Evolutionary conservation across 2,888 invertebrate species (phyloP).

Genomic region (Zygothrica quintamaculata): DNA sequence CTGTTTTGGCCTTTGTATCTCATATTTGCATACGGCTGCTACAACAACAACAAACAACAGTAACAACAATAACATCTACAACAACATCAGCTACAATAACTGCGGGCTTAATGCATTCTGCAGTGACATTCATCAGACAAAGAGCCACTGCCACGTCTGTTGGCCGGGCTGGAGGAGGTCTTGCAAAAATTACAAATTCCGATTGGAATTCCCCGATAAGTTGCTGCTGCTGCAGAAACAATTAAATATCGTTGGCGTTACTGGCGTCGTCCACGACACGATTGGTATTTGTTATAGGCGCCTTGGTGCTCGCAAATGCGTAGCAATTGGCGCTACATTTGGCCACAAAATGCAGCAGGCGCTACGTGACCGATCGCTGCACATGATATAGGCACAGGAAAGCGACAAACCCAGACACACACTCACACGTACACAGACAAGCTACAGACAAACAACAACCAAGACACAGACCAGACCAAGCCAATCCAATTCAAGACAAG

Average conservation of each 20-base stretch:
- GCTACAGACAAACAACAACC: background rate
- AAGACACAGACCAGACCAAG: slow-evolving; percentile 25
- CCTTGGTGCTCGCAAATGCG: slow-evolving; percentile 79
- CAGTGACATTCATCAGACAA: slow-evolving; percentile 81
- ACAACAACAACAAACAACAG: background rate
- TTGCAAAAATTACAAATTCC: slow-evolving; percentile 82
- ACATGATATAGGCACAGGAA: slow-evolving; percentile 65
- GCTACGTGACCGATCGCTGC: slow-evolving; percentile 77
- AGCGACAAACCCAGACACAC: slow-evolving; percentile 56
- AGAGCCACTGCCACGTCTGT: slow-evolving; percentile 37
- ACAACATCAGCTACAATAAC: background rate
- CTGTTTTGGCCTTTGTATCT: slow-evolving; percentile 55
- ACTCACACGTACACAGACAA: slow-evolving; percentile 7
- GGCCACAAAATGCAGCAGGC: slow-evolving; percentile 75
- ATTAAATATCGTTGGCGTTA: slow-evolving; percentile 83
- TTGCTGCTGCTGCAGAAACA: slow-evolving; percentile 79
- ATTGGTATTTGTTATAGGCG: slow-evolving; percentile 81
- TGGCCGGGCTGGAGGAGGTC: slow-evolving; percentile 46
- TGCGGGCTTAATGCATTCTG: slow-evolving; percentile 49
- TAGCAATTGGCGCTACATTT: slow-evolving; percentile 80
- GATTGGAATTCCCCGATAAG: slow-evolving; percentile 82
- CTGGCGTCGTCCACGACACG: slow-evolving; percentile 71
- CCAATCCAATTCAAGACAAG: slow-evolving; percentile 41
- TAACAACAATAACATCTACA: background rate
- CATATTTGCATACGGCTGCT: slow-evolving; percentile 71